Conservation (phyloP, 1,140 invertebrate genomes). For the Radopholus similis region DNA sequence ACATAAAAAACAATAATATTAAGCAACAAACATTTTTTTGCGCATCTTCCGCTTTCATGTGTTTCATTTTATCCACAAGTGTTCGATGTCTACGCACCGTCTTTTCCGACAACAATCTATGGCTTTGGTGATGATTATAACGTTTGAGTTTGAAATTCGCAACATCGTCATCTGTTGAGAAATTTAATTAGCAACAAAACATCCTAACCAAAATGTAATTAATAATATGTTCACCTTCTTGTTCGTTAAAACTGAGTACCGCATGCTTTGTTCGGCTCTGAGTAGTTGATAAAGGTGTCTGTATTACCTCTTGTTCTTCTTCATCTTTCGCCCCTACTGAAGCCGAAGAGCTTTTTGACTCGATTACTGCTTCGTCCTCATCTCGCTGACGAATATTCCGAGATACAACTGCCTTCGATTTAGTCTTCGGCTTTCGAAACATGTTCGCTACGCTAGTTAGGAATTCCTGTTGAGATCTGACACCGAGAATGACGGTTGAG, state of each 20-base stretch:
- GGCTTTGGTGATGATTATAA: background rate
- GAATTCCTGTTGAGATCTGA: too few relatives aligned
- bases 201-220: background rate
- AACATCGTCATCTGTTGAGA: constrained; percentile 6
- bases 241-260: constrained; percentile 18
- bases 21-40: background rate
- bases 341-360: background rate
- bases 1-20: too few relatives aligned
- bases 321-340: background rate
- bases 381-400: constrained; percentile 13
- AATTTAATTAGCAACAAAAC: background rate
- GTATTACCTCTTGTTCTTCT: background rate
- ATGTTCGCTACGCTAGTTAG: background rate
- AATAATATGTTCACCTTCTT: constrained; percentile 1
- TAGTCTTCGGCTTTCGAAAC: constrained; percentile 20
- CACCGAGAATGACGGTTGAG: too few relatives aligned
- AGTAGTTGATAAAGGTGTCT: too few relatives aligned
- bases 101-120: background rate
- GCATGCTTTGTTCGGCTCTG: background rate
- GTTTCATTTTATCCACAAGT: background rate
- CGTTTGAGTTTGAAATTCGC: constrained; percentile 6
- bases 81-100: background rate
- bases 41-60: background rate
- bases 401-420: background rate
- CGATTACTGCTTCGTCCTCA: background rate